Conservation (phyloP, 2,888 invertebrate genomes). For the Oxytorus armatus region DNA sequence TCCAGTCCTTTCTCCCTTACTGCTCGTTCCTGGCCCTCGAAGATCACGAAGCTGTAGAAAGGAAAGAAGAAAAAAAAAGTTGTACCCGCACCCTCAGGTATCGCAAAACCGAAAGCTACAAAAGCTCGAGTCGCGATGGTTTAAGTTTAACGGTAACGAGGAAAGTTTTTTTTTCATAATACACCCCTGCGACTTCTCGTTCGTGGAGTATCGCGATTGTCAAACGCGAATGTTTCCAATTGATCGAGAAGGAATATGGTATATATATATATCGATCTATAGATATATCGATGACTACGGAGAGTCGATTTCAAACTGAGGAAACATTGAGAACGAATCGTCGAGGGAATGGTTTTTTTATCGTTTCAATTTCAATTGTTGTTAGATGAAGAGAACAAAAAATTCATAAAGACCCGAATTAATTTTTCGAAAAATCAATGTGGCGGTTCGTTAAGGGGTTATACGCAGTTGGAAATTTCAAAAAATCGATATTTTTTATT, state of each 20-base stretch:
- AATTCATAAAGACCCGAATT: no score
- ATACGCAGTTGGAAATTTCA: no score
- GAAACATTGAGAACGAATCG: no score
- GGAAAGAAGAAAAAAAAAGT: conserved; percentile 6
- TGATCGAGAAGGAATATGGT: conserved; percentile 3
- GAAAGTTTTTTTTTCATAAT: conserved; percentile 57
- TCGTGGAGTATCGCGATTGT: conserved; percentile 43
- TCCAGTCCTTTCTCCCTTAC: conserved; percentile 61
- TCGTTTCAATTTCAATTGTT: no score
- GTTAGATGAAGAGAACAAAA: no score
- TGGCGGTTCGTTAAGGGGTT: no score
- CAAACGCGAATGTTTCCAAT: conserved; percentile 56
- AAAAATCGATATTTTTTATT: no score
- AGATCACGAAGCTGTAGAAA: conserved; percentile 37
- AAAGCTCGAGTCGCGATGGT: conserved; percentile 25
- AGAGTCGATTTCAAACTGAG: no score
- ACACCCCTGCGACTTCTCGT: conserved; percentile 17
- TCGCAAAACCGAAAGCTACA: conserved; percentile 20
- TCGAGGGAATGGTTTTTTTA: no score
- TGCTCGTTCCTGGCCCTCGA: conserved; percentile 35
- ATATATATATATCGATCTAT: no score
- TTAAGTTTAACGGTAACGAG: conserved; percentile 65
- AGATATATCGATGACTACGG: no score
- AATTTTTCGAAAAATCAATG: no score
- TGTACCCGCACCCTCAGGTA: conserved; percentile 16